Evolutionary conservation across 2,888 invertebrate genomes (phyloP), one percentile per base, ranked within the genome.

Genomic region (Drosophila nr. perissopoda): DNA sequence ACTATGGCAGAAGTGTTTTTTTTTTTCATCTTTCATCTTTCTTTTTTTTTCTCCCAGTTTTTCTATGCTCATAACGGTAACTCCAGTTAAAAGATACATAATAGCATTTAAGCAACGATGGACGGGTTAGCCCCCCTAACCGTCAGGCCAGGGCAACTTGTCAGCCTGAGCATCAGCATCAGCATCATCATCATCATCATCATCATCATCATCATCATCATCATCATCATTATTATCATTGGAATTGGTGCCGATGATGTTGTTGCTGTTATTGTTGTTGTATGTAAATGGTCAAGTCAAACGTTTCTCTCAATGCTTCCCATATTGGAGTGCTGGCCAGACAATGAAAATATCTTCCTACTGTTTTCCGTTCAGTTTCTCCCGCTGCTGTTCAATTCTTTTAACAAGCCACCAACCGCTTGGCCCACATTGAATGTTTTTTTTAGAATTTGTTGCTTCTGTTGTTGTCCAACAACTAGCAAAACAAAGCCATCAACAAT

Each of bases 41-140:
- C 11, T 25, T 13, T 45, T 21, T 21, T 67, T 16, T 21, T 67
- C 8, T 38, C 54, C 49, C n/a, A 38, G 18, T 38, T 70, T 60
- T 59, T 58, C 54, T 45, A 54, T 38, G 60, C 71, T 73, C 69
- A 76, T 84, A 84, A 84, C 83, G 87, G 83, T 81, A 79, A 64
- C 49, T 68, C 59, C 80, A 78, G 76, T 73, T 78, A 78, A 78
- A 70, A 78, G 78, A 82, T 81, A 82, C 79, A 86, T 83, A 86
- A 86, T 81, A 73, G 79, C 83, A 79, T 86, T 83, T 86, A 75
- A 76, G 70, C 71, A 49, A 45, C 38, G 56, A 56, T 38, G 27
- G 57, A 72, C 65, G 66, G 60, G 71, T 66, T 69, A 49, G 53
- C 18, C 27, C 27, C 21, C 34, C 18, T 42, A 25, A 25, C 45